Percentiles rank a stretch among this genome's conserved stretches.
phyloP scores from a whole-genome alignment of 2,888 invertebrate species.

The Aquatica leii region DNA sequence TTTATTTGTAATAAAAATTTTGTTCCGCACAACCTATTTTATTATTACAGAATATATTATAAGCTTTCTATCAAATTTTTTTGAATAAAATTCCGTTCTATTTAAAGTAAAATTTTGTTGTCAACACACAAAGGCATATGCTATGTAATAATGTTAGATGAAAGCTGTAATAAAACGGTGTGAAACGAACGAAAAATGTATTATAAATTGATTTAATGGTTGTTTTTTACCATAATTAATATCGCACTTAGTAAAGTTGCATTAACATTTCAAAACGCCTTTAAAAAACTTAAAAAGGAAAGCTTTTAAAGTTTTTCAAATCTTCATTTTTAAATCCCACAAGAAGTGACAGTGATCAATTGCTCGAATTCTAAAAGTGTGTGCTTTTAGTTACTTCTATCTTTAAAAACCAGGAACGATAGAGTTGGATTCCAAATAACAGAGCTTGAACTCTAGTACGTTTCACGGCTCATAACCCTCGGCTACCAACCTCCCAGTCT shows the following conservation, averaged over 20 bases:
- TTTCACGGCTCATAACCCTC: slow-evolving; percentile 44
- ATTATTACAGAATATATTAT: too few relatives aligned
- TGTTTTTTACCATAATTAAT: not conserved
- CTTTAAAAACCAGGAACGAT: slow-evolving; percentile 20
- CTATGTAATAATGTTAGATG: too few relatives aligned
- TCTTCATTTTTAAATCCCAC: slow-evolving; percentile 15
- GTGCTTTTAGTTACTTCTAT: slow-evolving; percentile 12
- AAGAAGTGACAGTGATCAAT: slow-evolving; percentile 20
- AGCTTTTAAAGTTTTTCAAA: slow-evolving; percentile 16
- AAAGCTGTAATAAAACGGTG: too few relatives aligned
- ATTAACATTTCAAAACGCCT: slow-evolving; percentile 11
- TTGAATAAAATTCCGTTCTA: too few relatives aligned
- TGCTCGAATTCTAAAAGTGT: slow-evolving; percentile 8
- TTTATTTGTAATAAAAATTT: too few relatives aligned
- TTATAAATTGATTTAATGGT: too few relatives aligned
- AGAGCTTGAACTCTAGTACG: slow-evolving; percentile 34
- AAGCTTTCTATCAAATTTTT: too few relatives aligned
- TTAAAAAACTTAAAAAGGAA: slow-evolving; percentile 6
- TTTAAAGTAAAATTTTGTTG: too few relatives aligned
- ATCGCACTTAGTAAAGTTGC: not conserved
- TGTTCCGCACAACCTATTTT: too few relatives aligned
- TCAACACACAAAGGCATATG: too few relatives aligned
- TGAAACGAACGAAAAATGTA: too few relatives aligned
- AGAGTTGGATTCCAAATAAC: slow-evolving; percentile 28
- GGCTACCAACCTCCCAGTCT: slow-evolving; percentile 33